Base-by-base conservation (phyloP, 37 sponge, comb jelly and placozoan genomes). In the Petrosia ficiformis region DNA sequence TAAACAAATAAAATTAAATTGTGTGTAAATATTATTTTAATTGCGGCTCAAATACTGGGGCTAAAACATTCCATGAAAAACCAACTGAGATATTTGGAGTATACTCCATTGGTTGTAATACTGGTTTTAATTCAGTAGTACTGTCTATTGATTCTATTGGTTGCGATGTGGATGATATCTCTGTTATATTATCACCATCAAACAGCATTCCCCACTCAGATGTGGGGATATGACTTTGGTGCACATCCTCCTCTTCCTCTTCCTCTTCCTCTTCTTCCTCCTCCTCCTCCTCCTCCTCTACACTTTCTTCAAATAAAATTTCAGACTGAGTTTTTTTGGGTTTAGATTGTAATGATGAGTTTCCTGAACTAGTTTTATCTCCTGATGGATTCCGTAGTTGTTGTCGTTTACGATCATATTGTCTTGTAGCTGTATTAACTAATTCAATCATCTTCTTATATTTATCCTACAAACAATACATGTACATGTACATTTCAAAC, bases 401-500 rank as follows among this genome's bases (percentile, higher is more conserved):
- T 8, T 14, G 54, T 14, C 54, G 8, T 37, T 69, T 69, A 30
- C 33, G 43, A 35, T 86, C 31, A 42, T 89, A 89, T 39, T 80
- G 56, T 39, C 79, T 76, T 31, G 56, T 70, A 33, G 80, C 81
- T 28, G 36, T 59, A n/a, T 59, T 77, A 30, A 89, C 80, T 24
- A 79, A 70, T 33, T 59, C 57, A 80, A 84, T 68, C 25, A 84
- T 37, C 60, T 68, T 37, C 65, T 84, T 84, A 60, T 89, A 89
- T 42, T 74, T 73, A 3, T n/a, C 56, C 90, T 89, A 65, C 26
- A 41, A 2, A 70, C n/a, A n/a, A n/a, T n/a, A n/a, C n/a, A n/a
- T n/a, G n/a, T n/a, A n/a, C n/a, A n/a, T n/a, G n/a, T n/a, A n/a
- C n/a, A n/a, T n/a, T n/a, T n/a, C n/a, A n/a, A n/a, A n/a, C n/a